These are phyloP conservation scores for Hybos culiciformis DNA, from an alignment of 2,888 invertebrate genomes.

Conservation along the genomic window DNA sequence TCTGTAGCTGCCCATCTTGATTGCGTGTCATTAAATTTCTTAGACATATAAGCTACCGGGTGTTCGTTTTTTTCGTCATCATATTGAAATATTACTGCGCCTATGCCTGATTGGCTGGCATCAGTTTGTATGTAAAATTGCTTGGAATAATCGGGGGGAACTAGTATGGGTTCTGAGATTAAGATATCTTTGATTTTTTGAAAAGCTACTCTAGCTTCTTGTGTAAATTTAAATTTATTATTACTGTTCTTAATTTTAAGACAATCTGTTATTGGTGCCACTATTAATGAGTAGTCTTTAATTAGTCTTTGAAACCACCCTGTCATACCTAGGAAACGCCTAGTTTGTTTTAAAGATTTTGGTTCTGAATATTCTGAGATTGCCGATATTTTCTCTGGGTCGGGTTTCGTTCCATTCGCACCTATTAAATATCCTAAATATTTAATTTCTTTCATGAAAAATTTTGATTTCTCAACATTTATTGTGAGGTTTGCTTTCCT, in stretches of 20 bases:
- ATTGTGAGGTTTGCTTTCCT: too few relatives aligned
- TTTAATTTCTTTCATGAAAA: too few relatives aligned
- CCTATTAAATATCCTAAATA: too few relatives aligned
- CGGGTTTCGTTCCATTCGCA: too few relatives aligned
- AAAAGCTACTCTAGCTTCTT: conserved; percentile 4
- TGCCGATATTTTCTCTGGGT: too few relatives aligned
- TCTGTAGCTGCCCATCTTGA: conserved; percentile 19
- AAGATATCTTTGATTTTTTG: conserved; percentile 4
- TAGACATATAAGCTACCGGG: neutral
- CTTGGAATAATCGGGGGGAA: conserved; percentile 7
- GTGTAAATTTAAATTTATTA: conserved; percentile 2
- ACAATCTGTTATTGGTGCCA: conserved; percentile 11
- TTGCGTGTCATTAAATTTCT: conserved; percentile 6
- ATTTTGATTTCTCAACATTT: too few relatives aligned
- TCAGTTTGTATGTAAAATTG: conserved; percentile 11
- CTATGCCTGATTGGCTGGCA: conserved; percentile 7
- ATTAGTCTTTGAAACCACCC: too few relatives aligned
- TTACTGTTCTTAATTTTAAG: too few relatives aligned
- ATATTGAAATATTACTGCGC: conserved; percentile 7
- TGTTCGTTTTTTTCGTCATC: neutral
- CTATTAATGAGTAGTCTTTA: conserved; percentile 4
- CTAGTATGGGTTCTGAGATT: conserved; percentile 9
- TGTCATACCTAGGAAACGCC: too few relatives aligned
- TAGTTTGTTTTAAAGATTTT: too few relatives aligned
- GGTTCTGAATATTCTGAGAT: too few relatives aligned